Evolutionary conservation across 1,140 invertebrate genomes (phyloP).

Genomic region (Bombus pyrosoma): DNA sequence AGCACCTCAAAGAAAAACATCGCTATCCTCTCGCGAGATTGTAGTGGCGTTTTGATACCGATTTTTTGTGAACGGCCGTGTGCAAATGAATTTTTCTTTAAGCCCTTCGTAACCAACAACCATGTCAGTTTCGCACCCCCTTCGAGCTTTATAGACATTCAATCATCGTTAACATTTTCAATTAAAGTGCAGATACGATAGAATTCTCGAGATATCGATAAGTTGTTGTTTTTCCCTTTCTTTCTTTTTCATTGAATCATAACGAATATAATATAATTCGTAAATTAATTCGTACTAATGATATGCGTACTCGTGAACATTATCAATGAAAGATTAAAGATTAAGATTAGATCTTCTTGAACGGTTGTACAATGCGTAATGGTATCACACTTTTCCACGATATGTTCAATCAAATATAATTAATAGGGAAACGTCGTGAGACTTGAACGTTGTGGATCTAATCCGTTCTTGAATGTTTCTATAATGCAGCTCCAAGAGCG

Average conservation of each 20-base stretch:
- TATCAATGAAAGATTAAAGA: conserved; percentile 44
- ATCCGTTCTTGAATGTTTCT: conserved; percentile 47
- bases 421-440: conserved; percentile 29
- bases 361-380: conserved; percentile 40
- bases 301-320: conserved; percentile 61
- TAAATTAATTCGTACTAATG: conserved; percentile 60
- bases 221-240: conserved; percentile 13
- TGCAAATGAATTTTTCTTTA: conserved; percentile 47
- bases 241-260: conserved; percentile 44
- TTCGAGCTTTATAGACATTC: conserved; percentile 49
- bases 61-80: conserved; percentile 47
- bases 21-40: conserved; percentile 57
- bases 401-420: conserved; percentile 67
- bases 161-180: conserved; percentile 39
- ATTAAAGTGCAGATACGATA: conserved; percentile 41
- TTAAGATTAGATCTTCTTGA: conserved; percentile 41
- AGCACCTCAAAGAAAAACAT: conserved; percentile 40
- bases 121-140: conserved; percentile 7
- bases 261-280: conserved; percentile 40
- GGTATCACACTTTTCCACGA: conserved; percentile 58
- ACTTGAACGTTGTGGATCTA: conserved; percentile 30
- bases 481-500: conserved; percentile 40
- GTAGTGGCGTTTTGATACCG: conserved; percentile 49
- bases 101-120: conserved; percentile 60
- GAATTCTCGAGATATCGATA: conserved; percentile 20